Conservation (phyloP, 2,113 vertebrate species). For the Lethenteron camtschaticum region DNA sequence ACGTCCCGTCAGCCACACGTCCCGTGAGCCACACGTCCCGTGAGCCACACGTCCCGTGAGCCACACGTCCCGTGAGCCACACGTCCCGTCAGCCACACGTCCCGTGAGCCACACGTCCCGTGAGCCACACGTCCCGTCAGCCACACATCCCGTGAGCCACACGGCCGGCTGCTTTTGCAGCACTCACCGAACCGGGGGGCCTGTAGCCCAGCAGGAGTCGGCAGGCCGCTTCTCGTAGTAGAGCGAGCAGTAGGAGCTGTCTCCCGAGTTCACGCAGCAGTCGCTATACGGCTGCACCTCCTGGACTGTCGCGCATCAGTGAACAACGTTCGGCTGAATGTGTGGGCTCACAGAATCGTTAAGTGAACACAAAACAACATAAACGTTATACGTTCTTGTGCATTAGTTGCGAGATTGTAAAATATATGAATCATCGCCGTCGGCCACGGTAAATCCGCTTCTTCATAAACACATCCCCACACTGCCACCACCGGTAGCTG, state of each 20-base stretch:
- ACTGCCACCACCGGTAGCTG: too few species aligned
- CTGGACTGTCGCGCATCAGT: not conserved
- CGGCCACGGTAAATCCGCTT: not conserved
- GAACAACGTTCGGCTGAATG: not conserved
- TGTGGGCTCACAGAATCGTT: not conserved
- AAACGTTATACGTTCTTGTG: not conserved
- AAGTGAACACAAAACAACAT: not conserved
- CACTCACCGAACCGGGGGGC: not conserved
- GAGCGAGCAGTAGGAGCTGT: not conserved
- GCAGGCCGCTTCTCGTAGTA: not conserved
- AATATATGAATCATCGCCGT: not conserved
- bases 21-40: not conserved
- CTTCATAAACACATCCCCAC: not conserved
- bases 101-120: not conserved
- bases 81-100: not conserved
- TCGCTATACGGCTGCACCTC: not conserved
- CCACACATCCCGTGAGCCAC: not conserved
- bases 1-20: not conserved
- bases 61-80: not conserved
- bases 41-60: too few species aligned
- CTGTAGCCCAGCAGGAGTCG: conserved; percentile 1
- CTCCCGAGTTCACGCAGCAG: not conserved
- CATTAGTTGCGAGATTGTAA: conserved; percentile 3
- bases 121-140: not conserved
- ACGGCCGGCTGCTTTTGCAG: not conserved